These are phyloP conservation scores for Alethe diademata DNA, from an alignment of 2,113 vertebrate genomes.

Conservation along the genomic window DNA sequence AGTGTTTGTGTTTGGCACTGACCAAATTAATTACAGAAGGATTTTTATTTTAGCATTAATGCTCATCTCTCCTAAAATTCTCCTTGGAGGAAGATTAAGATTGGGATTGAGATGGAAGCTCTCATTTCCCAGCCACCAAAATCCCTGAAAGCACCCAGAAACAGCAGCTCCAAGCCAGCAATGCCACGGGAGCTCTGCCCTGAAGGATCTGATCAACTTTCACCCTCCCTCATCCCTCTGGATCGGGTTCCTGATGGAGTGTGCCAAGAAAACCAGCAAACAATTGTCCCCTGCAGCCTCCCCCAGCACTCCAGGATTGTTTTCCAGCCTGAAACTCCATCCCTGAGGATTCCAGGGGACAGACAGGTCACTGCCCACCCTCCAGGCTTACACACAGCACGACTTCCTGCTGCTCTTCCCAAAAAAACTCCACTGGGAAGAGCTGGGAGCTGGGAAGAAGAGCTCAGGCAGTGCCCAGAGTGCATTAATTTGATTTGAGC, in stretches of 20 bases:
- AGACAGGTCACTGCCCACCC: not conserved
- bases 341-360: not conserved
- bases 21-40: not conserved
- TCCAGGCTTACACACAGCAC: accelerated
- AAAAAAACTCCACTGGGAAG: not conserved
- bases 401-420: not conserved
- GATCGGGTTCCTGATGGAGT: not conserved
- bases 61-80: not conserved
- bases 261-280: not conserved
- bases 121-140: not conserved
- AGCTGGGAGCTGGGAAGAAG: not conserved
- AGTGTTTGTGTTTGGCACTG: not conserved
- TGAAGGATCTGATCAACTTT: not conserved
- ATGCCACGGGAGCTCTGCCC: not conserved
- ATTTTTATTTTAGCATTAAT: not conserved
- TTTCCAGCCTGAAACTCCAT: not conserved
- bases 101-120: not conserved
- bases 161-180: not conserved
- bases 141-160: not conserved
- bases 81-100: not conserved
- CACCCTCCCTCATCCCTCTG: not conserved
- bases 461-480: not conserved
- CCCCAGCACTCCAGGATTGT: not conserved
- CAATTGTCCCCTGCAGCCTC: not conserved
- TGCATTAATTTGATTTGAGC: not conserved